Base-by-base conservation (phyloP, 2,888 invertebrate species). In the Athetis lepigone region DNA sequence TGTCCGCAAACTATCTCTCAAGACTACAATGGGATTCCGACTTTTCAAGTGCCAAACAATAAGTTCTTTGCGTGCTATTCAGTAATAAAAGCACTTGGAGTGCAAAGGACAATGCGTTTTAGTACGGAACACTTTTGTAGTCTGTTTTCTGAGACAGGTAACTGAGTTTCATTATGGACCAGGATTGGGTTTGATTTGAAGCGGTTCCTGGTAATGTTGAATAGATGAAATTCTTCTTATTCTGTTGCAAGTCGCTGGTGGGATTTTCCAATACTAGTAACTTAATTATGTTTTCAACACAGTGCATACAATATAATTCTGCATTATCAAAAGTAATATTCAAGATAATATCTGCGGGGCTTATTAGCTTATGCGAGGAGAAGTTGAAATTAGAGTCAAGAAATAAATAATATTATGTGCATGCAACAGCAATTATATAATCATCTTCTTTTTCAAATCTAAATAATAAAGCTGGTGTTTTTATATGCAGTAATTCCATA, bases 11-110 rank as follows among this genome's bases (percentile, higher is more conserved):
- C 63, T 66, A 58, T 65, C 55, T 59, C 45, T 62, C 45, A 59
- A 58, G 60, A 61, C 59, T 56, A 79, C 78, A 80, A 79, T 79
- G 50, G 54, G 56, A 61, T 60, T 67, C 69, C 64, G 66, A 80
- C 77, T 76, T 77, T 79, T 80, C 71, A 70, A 77, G 70, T 78
- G 63, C 56, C 75, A 68, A 82, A 84, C 77, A 79, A 83, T 74
- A 79, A 71, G 70, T 71, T 79, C 70, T 79, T 70, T 71, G 76
- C 73, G 72, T 77, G 63, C 70, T 78, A 45, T 65, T 55, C 42
- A 59, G 68, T 75, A 77, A 82, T 81, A 83, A 81, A 83, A 78
- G 69, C 66, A 75, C 80, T 82, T 68, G 75, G 76, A 75, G 68
- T 78, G 70, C 67, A 70, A 77, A 77, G 70, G 77, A 86, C 82